Evolutionary conservation across 1,140 invertebrate species (phyloP), one percentile per base, ranked within the genome.

Genomic region (Lepidurus packardi): DNA sequence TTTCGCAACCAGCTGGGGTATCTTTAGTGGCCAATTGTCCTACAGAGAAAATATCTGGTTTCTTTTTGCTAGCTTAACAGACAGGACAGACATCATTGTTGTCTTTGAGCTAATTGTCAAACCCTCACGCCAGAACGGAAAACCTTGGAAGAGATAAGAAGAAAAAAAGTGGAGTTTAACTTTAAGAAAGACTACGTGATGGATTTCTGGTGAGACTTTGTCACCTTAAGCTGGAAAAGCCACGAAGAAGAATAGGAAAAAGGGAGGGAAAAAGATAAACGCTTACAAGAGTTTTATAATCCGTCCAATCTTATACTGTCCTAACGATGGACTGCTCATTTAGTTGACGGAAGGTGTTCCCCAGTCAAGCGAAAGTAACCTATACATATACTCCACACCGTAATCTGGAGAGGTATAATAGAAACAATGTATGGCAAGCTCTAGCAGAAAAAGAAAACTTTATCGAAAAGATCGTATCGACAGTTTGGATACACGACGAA

Each of bases 71-170:
- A n/a, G 16, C 5, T 13, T n/a, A 65, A 65, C 53, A 34, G 53
- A 65, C 53, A 65, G 13, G 1, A 21, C 53, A 65, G 53, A 65
- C 16, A 21, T 65, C 53, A 65, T 65, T 65, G 53, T 65, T 65
- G 53, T 65, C 21, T 65, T 65, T 11, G 21, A 65, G 53, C 53
- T 65, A 65, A 65, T 65, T 65, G 53, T 65, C 53, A 21, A 65
- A n/a, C 53, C 13, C 53, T 65, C 53, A 65, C 53, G 8, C 8
- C 53, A 65, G 53, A 65, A 65, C 53, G 53, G 21, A 65, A 65
- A 65, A 65, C 53, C 53, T 65, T 65, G 53, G 53, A 65, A 21
- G 53, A 65, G 53, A 7, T 47, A 21, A 65, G 7, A 65, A 65
- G 21, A 65, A 65, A 65, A 21, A 65, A 9, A 65, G 0, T 3